phyloP scores from a whole-genome alignment of 2,797 vertebrate genomes.

The Lithobates pipiens region DNA sequence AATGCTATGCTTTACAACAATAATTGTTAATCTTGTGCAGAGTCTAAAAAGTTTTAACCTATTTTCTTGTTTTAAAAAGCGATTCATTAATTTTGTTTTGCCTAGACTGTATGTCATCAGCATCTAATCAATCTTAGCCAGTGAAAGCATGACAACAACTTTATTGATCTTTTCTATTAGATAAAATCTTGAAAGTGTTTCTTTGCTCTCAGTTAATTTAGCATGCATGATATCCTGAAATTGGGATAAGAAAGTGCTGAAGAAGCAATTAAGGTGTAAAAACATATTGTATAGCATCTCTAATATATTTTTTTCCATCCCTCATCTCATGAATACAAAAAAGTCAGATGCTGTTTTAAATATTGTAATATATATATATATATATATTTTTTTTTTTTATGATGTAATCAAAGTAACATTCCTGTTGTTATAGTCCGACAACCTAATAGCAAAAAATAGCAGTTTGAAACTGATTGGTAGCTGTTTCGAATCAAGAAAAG shows the following conservation, averaged over 20 bases:
- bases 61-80: constrained; percentile 71
- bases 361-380: neutral
- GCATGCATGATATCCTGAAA: constrained; percentile 28
- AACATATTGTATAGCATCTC: constrained; percentile 10
- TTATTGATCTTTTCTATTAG: constrained; percentile 77
- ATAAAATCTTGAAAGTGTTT: constrained; percentile 66
- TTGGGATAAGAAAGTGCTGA: constrained; percentile 24
- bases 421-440: no score
- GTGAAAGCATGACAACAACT: constrained; percentile 72
- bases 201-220: constrained; percentile 41
- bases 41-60: constrained; percentile 16
- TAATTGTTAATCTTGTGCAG: neutral
- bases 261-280: constrained; percentile 28
- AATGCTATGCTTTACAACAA: no score
- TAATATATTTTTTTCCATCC: neutral
- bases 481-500: no score
- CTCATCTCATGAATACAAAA: neutral
- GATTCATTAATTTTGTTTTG: constrained; percentile 68
- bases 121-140: constrained; percentile 75
- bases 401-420: no score
- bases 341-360: neutral
- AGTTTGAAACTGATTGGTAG: no score
- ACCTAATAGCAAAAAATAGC: no score
- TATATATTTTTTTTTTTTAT: neutral
- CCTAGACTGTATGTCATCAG: constrained; percentile 71